Base-by-base conservation (phyloP, 2,797 vertebrate species). In the Acridotheres tristis region DNA sequence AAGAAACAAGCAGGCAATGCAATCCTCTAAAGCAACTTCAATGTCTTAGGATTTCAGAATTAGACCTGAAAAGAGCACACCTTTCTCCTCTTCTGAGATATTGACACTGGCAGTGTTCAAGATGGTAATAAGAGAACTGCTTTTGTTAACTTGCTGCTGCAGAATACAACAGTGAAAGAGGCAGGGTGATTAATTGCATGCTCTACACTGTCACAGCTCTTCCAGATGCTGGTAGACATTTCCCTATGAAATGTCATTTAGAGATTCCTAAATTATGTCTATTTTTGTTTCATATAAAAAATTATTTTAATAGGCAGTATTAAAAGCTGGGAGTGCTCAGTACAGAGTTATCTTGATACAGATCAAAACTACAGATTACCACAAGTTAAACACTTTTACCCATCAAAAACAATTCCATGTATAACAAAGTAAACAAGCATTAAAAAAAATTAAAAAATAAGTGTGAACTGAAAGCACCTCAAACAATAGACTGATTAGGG, bases 81-180 rank as follows among this genome's bases (percentile, higher is more conserved):
- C 50, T 87, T 83, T 93, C 51, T 88, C 16, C 11, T 59, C n/a
- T 87, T 85, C 36, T 38, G 27, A 61, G 27, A 65, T 92, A 93
- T 54, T 78, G 69, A 65, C 68, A 69, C 11, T 73, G 80, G 21
- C 73, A 71, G 54, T 16, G 19, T 65, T 95, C 81, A 85, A 61
- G 50, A 77, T 42, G 36, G 0, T 7, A 90, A 59, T 50, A 82
- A 59, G 74, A 54, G 32, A 62, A 63, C 51, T 36, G 25, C 30
- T 94, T 93, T 83, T 2, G 0, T 89, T 77, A 72, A 71, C 10
- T 38, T 82, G 40, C 36, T 90, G 14, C 34, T 58, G 34, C 51
- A 89, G 58, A 89, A 79, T 55, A 57, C 43, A 88, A 26, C 27
- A 47, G 13, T 38, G 43, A 74, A 91, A 85, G 50, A 96, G 16